A percentile compares a stretch with the other conserved stretches of the same genome.
phyloP scores from a whole-genome alignment of 1,140 invertebrate species.

The Dryas iulia region DNA sequence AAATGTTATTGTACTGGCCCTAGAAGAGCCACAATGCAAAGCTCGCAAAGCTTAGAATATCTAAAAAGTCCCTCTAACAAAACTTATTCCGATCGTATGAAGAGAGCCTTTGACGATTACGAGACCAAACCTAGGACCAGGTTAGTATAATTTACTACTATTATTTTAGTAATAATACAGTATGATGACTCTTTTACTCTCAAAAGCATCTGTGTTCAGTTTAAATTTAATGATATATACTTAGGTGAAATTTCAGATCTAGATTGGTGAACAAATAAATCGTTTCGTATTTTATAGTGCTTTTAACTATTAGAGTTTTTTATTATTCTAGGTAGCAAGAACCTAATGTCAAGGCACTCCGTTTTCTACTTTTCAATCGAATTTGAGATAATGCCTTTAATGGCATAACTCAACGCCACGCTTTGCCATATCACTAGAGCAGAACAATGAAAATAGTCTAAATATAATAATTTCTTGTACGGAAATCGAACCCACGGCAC shows the following conservation, averaged over 20 bases:
- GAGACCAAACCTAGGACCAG: constrained; percentile 50
- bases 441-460: too few species aligned
- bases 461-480: too few species aligned
- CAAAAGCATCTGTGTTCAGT: not conserved
- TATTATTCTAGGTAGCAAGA: too few species aligned
- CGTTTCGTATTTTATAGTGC: too few species aligned
- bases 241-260: not conserved
- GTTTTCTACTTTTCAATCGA: too few species aligned
- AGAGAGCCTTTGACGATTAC: constrained; percentile 54
- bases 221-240: not conserved
- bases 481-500: too few species aligned
- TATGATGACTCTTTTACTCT: not conserved
- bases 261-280: too few species aligned
- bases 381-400: too few species aligned
- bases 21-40: constrained; percentile 61
- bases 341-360: too few species aligned
- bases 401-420: too few species aligned
- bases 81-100: constrained; percentile 71
- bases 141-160: constrained; percentile 30
- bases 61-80: constrained; percentile 71
- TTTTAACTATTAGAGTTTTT: too few species aligned
- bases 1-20: constrained; percentile 90
- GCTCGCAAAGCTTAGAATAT: constrained; percentile 82
- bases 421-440: too few species aligned
- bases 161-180: not conserved